Conservation (phyloP, 35 echinoderm and acorn worm genomes). For the Chiridota heheva region DNA sequence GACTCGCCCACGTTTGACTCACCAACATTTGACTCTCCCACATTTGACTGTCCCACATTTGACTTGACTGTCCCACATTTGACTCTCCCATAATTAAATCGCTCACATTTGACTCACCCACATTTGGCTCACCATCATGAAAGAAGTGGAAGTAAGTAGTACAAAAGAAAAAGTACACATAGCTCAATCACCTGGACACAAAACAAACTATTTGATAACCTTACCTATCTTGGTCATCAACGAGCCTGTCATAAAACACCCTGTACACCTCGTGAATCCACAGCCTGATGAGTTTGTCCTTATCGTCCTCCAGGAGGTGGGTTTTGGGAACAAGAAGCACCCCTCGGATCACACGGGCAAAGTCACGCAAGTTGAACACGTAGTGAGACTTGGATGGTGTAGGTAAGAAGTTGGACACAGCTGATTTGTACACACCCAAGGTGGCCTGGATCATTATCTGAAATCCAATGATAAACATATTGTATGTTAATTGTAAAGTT, state of each 20-base stretch:
- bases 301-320: conserved; percentile 80
- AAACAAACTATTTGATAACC: background rate
- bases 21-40: too few relatives aligned
- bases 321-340: conserved; percentile 78
- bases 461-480: background rate
- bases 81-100: too few relatives aligned
- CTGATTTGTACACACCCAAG: conserved; percentile 94
- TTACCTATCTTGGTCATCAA: conserved; percentile 96
- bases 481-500: too few relatives aligned
- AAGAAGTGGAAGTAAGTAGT: too few relatives aligned
- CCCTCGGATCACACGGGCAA: conserved; percentile 95
- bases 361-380: conserved; percentile 99
- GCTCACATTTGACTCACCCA: too few relatives aligned
- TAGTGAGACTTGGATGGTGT: conserved; percentile 99
- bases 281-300: conserved; percentile 90
- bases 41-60: too few relatives aligned
- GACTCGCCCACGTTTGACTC: too few relatives aligned
- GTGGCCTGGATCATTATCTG: conserved; percentile 97
- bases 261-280: conserved; percentile 99
- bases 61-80: too few relatives aligned
- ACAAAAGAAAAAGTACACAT: too few relatives aligned
- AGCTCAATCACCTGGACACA: background rate
- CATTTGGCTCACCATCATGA: too few relatives aligned
- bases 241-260: conserved; percentile 91
- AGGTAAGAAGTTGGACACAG: conserved; percentile 84